Evolutionary conservation across 2,888 invertebrate genomes (phyloP), one percentile per base, ranked within the genome.

Genomic region (Apamea crenata): DNA sequence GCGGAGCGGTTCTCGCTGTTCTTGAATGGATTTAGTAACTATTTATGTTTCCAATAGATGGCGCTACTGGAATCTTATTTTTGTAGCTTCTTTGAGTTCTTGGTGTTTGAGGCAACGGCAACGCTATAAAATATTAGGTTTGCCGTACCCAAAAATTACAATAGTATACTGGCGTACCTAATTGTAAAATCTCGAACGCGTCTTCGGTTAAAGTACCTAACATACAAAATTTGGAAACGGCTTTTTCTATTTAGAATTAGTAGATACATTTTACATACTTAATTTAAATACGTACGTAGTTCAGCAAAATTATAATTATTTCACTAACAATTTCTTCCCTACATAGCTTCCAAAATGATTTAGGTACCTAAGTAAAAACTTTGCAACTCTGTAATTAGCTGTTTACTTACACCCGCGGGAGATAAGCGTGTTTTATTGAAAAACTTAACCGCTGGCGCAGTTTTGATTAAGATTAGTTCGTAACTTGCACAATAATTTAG

Each of bases 361-460:
- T 53, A n/a, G n/a, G n/a, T n/a, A 70, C 56, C 25, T 59, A 59
- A 70, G 65, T 80, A 74, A 61, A 79, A 75, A 77, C 73, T 87
- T 84, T 50, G 29, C 69, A 74, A 77, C 77, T 21, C 84, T 84
- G 84, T 88, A 88, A 84, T 88, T 84, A 88, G 80, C 75, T 84
- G 86, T 90, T 88, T 86, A 84, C 79, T 75, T 82, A 68, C 78
- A 67, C 53, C 80, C 25, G 65, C 88, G 77, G 78, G 87, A 92
- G 96, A 96, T 96, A 95, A 95, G 93, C 92, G 88, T 96, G 96
- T 93, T 96, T 96, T 96, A 96, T 96, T 96, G 96, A 96, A 96
- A 96, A 96, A 96, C 92, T 96, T 94, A 85, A 78, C 85, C 91
- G 89, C 91, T 87, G 88, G 87, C 89, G 92, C 92, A 88, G 88